phyloP scores from a whole-genome alignment of 2,113 vertebrate species.

The Tragelaphus imberbis region DNA sequence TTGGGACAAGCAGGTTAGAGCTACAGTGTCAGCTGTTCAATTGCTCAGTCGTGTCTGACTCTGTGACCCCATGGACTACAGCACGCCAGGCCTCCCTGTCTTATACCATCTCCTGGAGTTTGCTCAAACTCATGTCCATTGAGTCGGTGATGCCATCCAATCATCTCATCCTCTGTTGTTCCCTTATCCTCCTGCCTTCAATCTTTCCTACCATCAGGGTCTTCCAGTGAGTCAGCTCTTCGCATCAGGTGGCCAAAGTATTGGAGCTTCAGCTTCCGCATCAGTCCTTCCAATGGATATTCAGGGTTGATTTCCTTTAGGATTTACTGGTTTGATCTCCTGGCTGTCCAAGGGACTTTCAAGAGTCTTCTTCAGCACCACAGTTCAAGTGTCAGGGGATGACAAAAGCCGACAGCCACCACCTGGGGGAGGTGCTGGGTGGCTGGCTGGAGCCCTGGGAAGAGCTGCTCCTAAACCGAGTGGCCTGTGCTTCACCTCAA shows the following conservation, averaged over 20 bases:
- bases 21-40: not conserved
- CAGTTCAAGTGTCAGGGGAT: not conserved
- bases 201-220: not conserved
- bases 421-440: not conserved
- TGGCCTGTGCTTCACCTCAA: not conserved
- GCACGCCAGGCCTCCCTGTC: not conserved
- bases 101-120: not conserved
- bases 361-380: not conserved
- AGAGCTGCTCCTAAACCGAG: not conserved
- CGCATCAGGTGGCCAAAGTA: not conserved
- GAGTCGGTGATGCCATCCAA: not conserved
- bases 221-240: not conserved
- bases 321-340: not conserved
- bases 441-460: not conserved
- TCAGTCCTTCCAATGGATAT: not conserved
- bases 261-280: not conserved
- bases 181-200: not conserved
- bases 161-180: not conserved
- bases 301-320: not conserved
- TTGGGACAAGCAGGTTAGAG: not conserved
- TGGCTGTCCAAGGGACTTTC: not conserved
- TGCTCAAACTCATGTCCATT: not conserved
- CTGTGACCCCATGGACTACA: not conserved
- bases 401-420: not conserved
- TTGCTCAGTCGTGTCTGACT: not conserved